Conservation (phyloP, 2,888 invertebrate species). For the Ectemnius cavifrons region DNA sequence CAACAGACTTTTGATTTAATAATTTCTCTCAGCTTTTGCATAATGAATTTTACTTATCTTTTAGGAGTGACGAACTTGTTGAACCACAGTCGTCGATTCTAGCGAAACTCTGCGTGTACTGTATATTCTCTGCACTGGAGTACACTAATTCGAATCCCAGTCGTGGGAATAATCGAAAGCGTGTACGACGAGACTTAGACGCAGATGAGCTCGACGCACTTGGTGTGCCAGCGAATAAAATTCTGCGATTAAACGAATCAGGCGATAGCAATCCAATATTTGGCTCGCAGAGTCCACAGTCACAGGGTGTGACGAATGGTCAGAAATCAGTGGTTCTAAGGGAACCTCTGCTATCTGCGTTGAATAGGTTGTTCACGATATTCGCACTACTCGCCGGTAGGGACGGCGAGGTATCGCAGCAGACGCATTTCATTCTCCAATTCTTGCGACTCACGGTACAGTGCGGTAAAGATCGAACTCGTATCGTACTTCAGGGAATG, state of each 20-base stretch:
- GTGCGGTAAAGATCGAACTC: constrained; percentile 86
- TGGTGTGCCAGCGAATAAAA: constrained; percentile 81
- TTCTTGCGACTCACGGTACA: constrained; percentile 87
- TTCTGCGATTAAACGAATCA: constrained; percentile 83
- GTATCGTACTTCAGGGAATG: constrained; percentile 86
- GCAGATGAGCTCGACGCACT: constrained; percentile 82
- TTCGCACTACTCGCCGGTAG: constrained; percentile 85
- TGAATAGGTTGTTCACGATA: constrained; percentile 85
- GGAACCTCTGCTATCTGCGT: constrained; percentile 83
- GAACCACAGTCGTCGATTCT: constrained; percentile 89
- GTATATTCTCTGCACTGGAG: constrained; percentile 85
- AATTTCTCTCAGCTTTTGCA: no score
- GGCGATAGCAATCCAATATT: constrained; percentile 81
- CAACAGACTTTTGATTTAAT: no score
- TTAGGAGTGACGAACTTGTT: constrained; percentile 83
- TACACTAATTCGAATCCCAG: constrained; percentile 79
- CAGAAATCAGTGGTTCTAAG: constrained; percentile 78
- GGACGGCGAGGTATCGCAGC: constrained; percentile 89
- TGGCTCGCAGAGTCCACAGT: constrained; percentile 75
- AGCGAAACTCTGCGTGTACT: constrained; percentile 87
- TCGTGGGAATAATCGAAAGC: constrained; percentile 80
- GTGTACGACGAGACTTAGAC: constrained; percentile 80
- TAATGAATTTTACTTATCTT: constrained; percentile 28
- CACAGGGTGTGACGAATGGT: constrained; percentile 68
- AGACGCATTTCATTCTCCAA: constrained; percentile 90